phyloP scores from a whole-genome alignment of 2,113 vertebrate genomes.

The Sinocyclocheilus anophthalmus region DNA sequence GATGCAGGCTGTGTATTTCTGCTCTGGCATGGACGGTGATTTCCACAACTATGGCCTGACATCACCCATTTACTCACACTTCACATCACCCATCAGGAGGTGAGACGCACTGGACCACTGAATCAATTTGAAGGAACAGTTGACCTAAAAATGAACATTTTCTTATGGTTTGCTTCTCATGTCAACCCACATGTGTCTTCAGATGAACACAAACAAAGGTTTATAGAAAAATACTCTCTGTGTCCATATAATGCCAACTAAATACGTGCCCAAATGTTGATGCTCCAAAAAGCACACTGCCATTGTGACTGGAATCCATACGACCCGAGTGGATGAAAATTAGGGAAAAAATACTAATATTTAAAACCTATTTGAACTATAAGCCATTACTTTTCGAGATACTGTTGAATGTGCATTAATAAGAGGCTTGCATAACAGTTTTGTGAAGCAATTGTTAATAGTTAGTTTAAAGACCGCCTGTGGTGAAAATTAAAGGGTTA shows the following conservation, averaged over 20 bases:
- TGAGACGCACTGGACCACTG: conserved; percentile 60
- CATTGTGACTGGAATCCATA: not conserved
- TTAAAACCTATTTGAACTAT: not conserved
- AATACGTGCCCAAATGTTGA: too few species aligned
- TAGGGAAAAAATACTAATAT: not conserved
- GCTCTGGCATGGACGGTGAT: conserved; percentile 95
- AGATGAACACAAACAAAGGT: not conserved
- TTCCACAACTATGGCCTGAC: conserved; percentile 97
- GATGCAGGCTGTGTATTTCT: conserved; percentile 99
- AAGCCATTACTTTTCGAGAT: not conserved
- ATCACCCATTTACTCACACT: conserved; percentile 96
- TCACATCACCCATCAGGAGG: conserved; percentile 97
- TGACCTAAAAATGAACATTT: not conserved
- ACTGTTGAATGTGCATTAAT: not conserved
- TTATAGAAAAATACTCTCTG: not conserved
- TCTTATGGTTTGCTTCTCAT: not conserved
- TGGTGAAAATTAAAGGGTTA: too few species aligned
- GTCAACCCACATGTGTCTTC: not conserved
- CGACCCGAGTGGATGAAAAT: not conserved
- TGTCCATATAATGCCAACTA: not conserved
- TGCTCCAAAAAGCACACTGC: too few species aligned
- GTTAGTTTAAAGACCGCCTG: too few species aligned
- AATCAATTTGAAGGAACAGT: not conserved
- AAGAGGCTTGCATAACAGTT: not conserved
- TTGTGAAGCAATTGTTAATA: too few species aligned